These are phyloP conservation scores for Drosophila kokeensis DNA, from an alignment of 2,888 invertebrate species.

Conservation along the genomic window DNA sequence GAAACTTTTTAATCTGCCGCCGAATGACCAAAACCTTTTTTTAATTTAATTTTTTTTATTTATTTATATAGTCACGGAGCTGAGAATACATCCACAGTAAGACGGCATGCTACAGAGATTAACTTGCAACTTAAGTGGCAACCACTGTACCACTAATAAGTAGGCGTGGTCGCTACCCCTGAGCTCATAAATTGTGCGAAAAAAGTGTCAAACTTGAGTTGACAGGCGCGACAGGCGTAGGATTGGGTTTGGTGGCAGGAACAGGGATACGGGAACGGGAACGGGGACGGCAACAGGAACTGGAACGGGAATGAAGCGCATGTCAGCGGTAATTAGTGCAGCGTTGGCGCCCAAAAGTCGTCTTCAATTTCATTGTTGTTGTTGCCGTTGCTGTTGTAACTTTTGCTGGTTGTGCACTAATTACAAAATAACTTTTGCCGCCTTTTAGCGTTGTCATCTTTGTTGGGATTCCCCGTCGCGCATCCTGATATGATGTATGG, in stretches of 20 bases:
- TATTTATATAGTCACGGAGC: too few species aligned
- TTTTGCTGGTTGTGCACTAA: slow-evolving; percentile 62
- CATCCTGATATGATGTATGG: slow-evolving; percentile 68
- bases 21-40: neutral
- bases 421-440: slow-evolving; percentile 75
- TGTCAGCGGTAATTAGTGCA: slow-evolving; percentile 78
- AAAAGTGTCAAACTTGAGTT: slow-evolving; percentile 80
- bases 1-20: neutral
- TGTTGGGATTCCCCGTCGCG: slow-evolving; percentile 74
- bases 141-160: slow-evolving; percentile 44
- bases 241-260: neutral
- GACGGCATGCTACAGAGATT: neutral
- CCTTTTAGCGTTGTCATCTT: slow-evolving; percentile 68
- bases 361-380: slow-evolving; percentile 67
- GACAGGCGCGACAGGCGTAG: slow-evolving; percentile 56
- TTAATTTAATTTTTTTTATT: neutral
- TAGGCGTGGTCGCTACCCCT: slow-evolving; percentile 23
- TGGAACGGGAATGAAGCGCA: slow-evolving; percentile 16
- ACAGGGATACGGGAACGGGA: neutral
- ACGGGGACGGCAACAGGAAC: neutral
- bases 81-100: neutral
- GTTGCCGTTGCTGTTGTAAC: slow-evolving; percentile 37
- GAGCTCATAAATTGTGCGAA: slow-evolving; percentile 72
- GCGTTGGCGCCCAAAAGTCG: slow-evolving; percentile 67
- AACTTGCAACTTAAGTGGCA: neutral